Evolutionary conservation across 2,113 vertebrate genomes (phyloP).

Genomic region (Pterocles orientalis): DNA sequence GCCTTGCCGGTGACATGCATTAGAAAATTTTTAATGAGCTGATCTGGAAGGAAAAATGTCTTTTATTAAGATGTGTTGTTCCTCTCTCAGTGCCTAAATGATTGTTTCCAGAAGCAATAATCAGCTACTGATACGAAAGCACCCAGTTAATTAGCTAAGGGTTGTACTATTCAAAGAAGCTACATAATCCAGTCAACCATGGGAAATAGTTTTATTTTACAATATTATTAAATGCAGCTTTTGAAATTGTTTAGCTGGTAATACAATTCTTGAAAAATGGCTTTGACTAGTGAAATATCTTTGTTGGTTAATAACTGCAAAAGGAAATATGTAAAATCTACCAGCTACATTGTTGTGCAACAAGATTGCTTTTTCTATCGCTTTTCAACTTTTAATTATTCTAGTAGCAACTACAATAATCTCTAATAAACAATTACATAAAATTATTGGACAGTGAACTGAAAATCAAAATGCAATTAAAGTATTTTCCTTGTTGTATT

Average conservation of each 20-base stretch:
- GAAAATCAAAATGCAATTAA: slow-evolving; percentile 32
- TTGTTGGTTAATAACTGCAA: slow-evolving; percentile 7
- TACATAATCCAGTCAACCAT: slow-evolving; percentile 52
- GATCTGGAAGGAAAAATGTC: slow-evolving; percentile 43
- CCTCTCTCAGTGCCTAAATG: slow-evolving; percentile 51
- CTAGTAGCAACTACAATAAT: not conserved
- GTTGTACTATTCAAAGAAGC: slow-evolving; percentile 12
- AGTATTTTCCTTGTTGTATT: not conserved
- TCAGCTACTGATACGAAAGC: slow-evolving; percentile 63
- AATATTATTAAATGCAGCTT: slow-evolving; percentile 44
- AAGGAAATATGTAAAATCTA: not conserved
- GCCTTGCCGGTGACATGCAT: not conserved
- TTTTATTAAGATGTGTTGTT: slow-evolving; percentile 62
- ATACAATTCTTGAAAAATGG: slow-evolving; percentile 8
- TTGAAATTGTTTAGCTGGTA: slow-evolving; percentile 19
- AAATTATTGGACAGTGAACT: slow-evolving; percentile 20
- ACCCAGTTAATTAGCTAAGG: slow-evolving; percentile 60
- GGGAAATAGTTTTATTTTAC: slow-evolving; percentile 52
- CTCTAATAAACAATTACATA: slow-evolving; percentile 28
- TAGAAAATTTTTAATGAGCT: slow-evolving; percentile 33
- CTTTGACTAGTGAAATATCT: slow-evolving; percentile 1
- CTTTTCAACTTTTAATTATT: slow-evolving; percentile 41
- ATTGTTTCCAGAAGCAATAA: slow-evolving; percentile 70
- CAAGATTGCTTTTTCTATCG: not conserved
- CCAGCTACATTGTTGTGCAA: not conserved